phyloP scores from a whole-genome alignment of 2,113 vertebrate species.

The Rhombomys opimus region DNA sequence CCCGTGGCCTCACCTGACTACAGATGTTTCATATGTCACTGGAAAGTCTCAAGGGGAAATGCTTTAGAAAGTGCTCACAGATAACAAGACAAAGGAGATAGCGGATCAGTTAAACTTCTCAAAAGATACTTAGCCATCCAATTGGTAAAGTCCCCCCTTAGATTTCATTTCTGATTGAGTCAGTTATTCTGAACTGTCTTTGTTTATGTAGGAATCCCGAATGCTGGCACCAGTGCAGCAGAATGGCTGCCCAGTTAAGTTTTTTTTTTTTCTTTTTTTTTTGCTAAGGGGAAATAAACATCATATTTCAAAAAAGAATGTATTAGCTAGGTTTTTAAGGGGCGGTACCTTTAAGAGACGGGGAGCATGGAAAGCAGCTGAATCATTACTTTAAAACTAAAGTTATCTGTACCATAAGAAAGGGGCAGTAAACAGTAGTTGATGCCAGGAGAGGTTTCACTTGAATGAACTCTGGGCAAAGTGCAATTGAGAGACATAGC shows the following conservation, averaged over 20 bases:
- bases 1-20: too few relatives aligned
- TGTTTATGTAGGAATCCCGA: not conserved
- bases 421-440: not conserved
- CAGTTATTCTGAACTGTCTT: not conserved
- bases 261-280: not conserved
- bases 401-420: slow-evolving; percentile 15
- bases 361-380: not conserved
- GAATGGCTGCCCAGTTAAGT: not conserved
- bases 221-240: not conserved
- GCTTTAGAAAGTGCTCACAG: not conserved
- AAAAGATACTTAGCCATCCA: not conserved
- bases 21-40: not conserved
- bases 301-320: slow-evolving; percentile 38
- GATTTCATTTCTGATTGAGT: not conserved
- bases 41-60: not conserved
- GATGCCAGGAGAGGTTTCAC: not conserved
- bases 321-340: not conserved
- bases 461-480: not conserved
- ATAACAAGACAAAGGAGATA: not conserved
- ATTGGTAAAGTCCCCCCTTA: not conserved
- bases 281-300: not conserved
- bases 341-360: not conserved
- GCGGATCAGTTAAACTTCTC: not conserved
- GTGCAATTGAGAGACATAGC: not conserved
- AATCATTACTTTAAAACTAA: slow-evolving; percentile 22